phyloP scores from a whole-genome alignment of 2,888 invertebrate genomes.

The Drosophila ochracea region DNA sequence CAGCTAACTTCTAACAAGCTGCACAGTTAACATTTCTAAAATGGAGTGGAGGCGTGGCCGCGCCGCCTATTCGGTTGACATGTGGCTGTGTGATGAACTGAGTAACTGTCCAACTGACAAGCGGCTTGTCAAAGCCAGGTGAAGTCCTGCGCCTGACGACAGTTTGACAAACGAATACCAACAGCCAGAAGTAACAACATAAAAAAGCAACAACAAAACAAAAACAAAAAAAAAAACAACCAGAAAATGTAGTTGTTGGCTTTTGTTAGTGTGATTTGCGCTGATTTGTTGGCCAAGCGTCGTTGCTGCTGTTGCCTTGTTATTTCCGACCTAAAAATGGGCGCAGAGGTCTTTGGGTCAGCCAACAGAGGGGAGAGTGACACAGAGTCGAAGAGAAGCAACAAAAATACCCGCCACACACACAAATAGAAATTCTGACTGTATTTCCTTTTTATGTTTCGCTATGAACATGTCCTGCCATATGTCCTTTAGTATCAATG shows the following conservation, averaged over 20 bases:
- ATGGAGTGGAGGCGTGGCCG: background rate
- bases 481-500: conserved; percentile 72
- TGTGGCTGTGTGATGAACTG: conserved; percentile 29
- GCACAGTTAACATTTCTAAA: background rate
- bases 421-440: conserved; percentile 12
- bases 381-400: background rate
- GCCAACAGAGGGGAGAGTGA: conserved; percentile 3
- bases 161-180: conserved; percentile 56
- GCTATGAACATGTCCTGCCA: conserved; percentile 59
- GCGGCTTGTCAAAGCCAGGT: conserved; percentile 46
- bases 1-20: conserved; percentile 34
- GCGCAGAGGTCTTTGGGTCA: conserved; percentile 67
- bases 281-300: conserved; percentile 73
- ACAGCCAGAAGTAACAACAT: conserved; percentile 3
- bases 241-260: conserved; percentile 12
- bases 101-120: conserved; percentile 45
- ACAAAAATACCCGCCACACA: conserved; percentile 24
- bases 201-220: background rate
- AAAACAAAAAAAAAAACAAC: background rate
- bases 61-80: conserved; percentile 8
- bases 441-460: conserved; percentile 51
- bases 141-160: conserved; percentile 31
- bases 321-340: conserved; percentile 51
- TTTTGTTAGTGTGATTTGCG: conserved; percentile 74
- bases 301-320: conserved; percentile 55